phyloP scores from a whole-genome alignment of 2,797 vertebrate genomes.

The Trachops cirrhosus region DNA sequence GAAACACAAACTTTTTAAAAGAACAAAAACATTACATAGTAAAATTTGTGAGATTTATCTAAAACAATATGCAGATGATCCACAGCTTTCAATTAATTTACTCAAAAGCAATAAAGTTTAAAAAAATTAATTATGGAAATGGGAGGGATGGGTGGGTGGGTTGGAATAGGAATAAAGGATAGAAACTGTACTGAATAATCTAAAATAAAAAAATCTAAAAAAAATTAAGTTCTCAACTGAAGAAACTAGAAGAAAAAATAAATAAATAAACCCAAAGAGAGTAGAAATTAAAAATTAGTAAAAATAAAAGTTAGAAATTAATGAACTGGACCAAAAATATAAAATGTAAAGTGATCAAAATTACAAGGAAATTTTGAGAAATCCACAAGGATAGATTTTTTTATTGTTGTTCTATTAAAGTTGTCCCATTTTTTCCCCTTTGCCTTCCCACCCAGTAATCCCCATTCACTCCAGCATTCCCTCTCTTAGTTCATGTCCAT shows the following conservation, averaged over 20 bases:
- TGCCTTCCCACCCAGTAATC: too few relatives aligned
- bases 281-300: neutral
- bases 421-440: too few relatives aligned
- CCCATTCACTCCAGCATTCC: too few relatives aligned
- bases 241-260: neutral
- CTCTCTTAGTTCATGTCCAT: too few relatives aligned
- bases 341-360: neutral
- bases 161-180: too few relatives aligned
- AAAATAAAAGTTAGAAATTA: constrained; percentile 8
- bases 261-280: neutral
- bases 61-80: neutral
- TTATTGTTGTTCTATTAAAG: too few relatives aligned
- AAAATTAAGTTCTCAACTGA: neutral
- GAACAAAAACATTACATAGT: neutral
- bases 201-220: neutral
- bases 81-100: neutral
- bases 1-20: neutral
- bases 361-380: neutral
- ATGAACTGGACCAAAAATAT: neutral
- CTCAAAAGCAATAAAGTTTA: neutral
- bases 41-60: neutral
- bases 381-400: neutral
- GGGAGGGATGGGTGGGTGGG: too few relatives aligned
- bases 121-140: too few relatives aligned
- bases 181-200: too few relatives aligned